Conservation (phyloP, 30 jellyfish, hydroid and myxozoan genomes). For the Cassiopea andromeda region DNA sequence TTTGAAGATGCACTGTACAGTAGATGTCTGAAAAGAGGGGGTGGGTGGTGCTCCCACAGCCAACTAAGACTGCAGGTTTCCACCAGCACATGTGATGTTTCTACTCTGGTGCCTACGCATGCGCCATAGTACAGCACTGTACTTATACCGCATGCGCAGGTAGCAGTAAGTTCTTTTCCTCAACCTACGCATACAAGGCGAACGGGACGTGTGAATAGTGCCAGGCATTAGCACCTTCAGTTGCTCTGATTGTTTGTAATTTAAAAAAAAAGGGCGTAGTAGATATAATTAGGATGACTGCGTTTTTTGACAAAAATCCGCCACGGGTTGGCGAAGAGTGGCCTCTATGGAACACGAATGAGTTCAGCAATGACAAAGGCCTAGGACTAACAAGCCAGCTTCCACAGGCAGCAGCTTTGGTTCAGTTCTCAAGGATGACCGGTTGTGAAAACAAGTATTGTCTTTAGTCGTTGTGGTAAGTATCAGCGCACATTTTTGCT, state of each 20-base stretch:
- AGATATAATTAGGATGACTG: constrained; percentile 28
- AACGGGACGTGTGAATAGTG: too few relatives aligned
- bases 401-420: background rate
- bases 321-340: constrained; percentile 42
- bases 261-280: background rate
- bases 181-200: too few relatives aligned
- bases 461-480: constrained; percentile 82
- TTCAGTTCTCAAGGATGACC: constrained; percentile 35
- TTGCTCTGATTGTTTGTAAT: background rate
- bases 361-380: background rate
- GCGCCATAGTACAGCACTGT: too few relatives aligned
- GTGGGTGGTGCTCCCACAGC: too few relatives aligned
- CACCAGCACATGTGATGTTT: too few relatives aligned
- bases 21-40: too few relatives aligned
- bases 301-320: constrained; percentile 41
- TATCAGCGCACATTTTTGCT: background rate
- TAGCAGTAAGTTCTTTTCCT: too few relatives aligned
- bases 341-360: background rate
- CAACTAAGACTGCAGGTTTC: too few relatives aligned
- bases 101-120: too few relatives aligned
- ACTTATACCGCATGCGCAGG: too few relatives aligned
- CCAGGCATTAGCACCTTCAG: background rate
- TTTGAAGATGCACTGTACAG: too few relatives aligned
- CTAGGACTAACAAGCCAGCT: background rate
- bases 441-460: constrained; percentile 63